Conservation (phyloP, 1,140 invertebrate species). For the Lepidostoma basale region DNA sequence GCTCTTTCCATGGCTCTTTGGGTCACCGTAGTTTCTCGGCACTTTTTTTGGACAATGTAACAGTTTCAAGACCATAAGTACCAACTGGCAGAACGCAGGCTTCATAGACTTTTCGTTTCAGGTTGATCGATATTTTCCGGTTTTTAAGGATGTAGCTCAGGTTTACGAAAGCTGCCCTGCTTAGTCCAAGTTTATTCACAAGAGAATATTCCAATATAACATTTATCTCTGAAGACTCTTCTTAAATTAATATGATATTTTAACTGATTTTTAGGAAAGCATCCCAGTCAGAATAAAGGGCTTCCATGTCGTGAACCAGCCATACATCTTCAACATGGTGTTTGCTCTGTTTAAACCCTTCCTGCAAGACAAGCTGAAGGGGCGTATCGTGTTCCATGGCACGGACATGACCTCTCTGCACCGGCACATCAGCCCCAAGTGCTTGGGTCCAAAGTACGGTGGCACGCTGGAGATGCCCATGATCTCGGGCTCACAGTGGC, state of each 20-base stretch:
- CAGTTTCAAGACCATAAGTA: too few species aligned
- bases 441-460: constrained; percentile 78
- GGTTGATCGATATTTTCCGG: too few species aligned
- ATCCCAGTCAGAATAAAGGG: constrained; percentile 83
- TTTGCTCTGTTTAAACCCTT: constrained; percentile 88
- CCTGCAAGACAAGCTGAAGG: constrained; percentile 75
- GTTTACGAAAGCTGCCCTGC: too few species aligned
- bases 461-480: constrained; percentile 72
- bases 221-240: too few species aligned
- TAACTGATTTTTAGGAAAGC: constrained; percentile 66
- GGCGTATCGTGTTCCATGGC: constrained; percentile 82
- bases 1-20: too few species aligned
- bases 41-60: too few species aligned
- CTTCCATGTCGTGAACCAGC: constrained; percentile 87
- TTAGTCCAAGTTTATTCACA: too few species aligned
- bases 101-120: too few species aligned
- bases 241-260: not conserved
- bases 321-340: constrained; percentile 85
- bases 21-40: too few species aligned
- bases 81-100: too few species aligned
- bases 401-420: constrained; percentile 81
- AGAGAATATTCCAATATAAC: too few species aligned
- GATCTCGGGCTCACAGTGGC: constrained; percentile 73
- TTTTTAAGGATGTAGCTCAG: too few species aligned
- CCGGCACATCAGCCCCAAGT: constrained; percentile 77